phyloP scores from a whole-genome alignment of 92 coral and sea anemone genomes.

The Siderastrea radians region DNA sequence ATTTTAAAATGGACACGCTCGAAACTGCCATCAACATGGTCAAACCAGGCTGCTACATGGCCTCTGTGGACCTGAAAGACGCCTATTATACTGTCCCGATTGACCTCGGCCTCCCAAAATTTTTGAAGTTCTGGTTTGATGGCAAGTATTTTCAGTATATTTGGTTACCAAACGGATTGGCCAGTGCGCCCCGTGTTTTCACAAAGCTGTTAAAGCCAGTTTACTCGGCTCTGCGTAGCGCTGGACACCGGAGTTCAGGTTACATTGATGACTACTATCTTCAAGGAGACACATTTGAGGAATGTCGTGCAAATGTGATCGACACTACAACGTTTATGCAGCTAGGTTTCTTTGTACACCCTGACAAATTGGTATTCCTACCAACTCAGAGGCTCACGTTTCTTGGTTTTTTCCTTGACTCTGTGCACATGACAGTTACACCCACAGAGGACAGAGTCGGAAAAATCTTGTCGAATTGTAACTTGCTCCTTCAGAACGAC shows the following conservation, averaged over 20 bases:
- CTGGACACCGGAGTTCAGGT: constrained; percentile 56
- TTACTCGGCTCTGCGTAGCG: constrained; percentile 48
- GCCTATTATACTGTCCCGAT: constrained; percentile 30
- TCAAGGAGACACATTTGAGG: constrained; percentile 51
- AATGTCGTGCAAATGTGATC: constrained; percentile 37
- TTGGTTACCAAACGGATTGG: no score
- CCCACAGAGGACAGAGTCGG: constrained; percentile 55
- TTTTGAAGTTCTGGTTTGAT: constrained; percentile 34
- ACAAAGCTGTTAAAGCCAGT: no score
- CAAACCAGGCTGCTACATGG: constrained; percentile 37
- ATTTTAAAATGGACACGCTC: no score
- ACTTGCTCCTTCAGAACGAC: constrained; percentile 9
- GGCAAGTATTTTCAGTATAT: constrained; percentile 44
- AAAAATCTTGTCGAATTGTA: constrained; percentile 24
- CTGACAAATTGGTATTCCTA: constrained; percentile 60
- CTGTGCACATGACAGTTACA: constrained; percentile 59
- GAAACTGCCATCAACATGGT: background rate
- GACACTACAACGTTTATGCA: constrained; percentile 39
- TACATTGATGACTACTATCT: constrained; percentile 66
- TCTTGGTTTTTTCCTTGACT: constrained; percentile 59
- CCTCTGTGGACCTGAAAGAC: constrained; percentile 30
- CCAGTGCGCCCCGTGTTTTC: constrained; percentile 65
- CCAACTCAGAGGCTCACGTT: constrained; percentile 60
- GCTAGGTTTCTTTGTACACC: constrained; percentile 60
- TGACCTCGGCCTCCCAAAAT: constrained; percentile 24